Evolutionary conservation across 2,888 invertebrate species (phyloP).

Genomic region (Macrosoma leucophasiata): DNA sequence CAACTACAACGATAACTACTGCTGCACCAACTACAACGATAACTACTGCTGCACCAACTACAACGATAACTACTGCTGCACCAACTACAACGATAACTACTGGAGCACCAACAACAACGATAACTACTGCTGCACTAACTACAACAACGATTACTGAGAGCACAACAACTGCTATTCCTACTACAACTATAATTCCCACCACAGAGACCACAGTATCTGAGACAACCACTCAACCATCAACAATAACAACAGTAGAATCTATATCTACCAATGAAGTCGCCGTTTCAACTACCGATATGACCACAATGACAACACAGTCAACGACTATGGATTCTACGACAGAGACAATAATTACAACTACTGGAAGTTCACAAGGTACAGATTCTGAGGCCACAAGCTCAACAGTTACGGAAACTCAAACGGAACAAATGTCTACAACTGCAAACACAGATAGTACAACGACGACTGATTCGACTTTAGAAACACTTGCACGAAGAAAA

Average conservation of each 20-base stretch:
- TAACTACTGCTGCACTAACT: constrained; percentile 18
- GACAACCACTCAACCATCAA: constrained; percentile 13
- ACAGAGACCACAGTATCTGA: constrained; percentile 8
- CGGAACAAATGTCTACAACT: constrained; percentile 16
- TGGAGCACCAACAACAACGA: constrained; percentile 28
- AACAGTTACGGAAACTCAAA: constrained; percentile 13
- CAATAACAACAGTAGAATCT: constrained; percentile 3
- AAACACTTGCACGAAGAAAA: constrained; percentile 54
- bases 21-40: constrained; percentile 31
- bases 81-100: constrained; percentile 17
- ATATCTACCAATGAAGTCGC: constrained; percentile 4
- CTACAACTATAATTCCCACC: constrained; percentile 5
- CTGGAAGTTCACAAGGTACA: neutral
- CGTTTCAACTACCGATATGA: constrained; percentile 10
- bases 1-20: constrained; percentile 1
- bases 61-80: constrained; percentile 30
- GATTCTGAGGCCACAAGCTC: constrained; percentile 2
- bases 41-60: constrained; percentile 13
- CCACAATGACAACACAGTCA: constrained; percentile 7
- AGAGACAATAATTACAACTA: constrained; percentile 5
- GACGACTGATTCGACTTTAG: constrained; percentile 34
- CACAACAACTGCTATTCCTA: constrained; percentile 6
- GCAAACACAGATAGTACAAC: constrained; percentile 15
- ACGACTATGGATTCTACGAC: constrained; percentile 10
- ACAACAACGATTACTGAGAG: constrained; percentile 16